Evolutionary conservation across 2,888 invertebrate genomes (phyloP).

Genomic region (Rhopalosiphum nymphaeae): DNA sequence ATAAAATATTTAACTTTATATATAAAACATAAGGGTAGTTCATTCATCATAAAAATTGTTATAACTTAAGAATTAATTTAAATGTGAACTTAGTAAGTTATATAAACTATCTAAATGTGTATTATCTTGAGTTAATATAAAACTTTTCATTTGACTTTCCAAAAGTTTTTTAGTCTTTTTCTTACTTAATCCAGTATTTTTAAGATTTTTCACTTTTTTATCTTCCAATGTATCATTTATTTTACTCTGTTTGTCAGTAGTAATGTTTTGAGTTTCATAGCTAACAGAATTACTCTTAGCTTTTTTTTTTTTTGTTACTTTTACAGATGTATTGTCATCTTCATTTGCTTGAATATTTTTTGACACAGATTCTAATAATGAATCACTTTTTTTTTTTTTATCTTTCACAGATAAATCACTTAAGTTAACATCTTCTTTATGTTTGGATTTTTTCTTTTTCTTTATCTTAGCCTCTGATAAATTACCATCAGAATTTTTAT

Average conservation of each 20-base stretch:
- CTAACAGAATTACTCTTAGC: neutral
- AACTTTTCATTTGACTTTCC: neutral
- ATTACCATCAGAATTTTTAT: neutral
- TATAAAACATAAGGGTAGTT: neutral
- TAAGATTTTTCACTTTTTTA: neutral
- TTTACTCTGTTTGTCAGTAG: neutral
- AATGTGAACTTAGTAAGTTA: neutral
- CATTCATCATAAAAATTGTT: neutral
- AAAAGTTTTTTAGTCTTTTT: neutral
- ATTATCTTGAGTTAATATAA: neutral
- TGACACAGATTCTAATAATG: neutral
- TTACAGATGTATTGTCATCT: neutral
- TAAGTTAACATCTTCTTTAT: neutral
- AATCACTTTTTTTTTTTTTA: neutral
- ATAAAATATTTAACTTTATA: neutral
- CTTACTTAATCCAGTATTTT: neutral
- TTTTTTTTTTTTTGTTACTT: neutral
- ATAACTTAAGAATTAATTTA: neutral
- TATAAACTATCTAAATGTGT: neutral
- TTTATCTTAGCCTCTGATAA: neutral
- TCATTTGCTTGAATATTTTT: neutral
- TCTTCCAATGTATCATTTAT: neutral
- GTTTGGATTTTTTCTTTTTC: constrained; percentile 25
- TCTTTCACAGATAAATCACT: neutral
- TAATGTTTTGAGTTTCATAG: neutral